phyloP scores from a whole-genome alignment of 2,113 vertebrate genomes.

The Montifringilla adamsi region DNA sequence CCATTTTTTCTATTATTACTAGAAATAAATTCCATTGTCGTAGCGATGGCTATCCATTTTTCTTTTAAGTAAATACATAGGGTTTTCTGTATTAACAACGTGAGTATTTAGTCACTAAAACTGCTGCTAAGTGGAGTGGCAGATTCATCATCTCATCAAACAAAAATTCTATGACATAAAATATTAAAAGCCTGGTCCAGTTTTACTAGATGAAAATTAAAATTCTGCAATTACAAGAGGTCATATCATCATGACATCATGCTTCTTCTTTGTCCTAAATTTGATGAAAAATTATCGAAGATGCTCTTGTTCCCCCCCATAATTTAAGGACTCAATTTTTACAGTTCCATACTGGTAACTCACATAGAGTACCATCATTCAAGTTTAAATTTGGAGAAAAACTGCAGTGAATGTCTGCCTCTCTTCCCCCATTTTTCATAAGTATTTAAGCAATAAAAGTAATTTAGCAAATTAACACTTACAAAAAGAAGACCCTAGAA shows the following conservation, averaged over 20 bases:
- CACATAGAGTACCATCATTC: not conserved
- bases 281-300: not conserved
- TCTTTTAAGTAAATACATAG: not conserved
- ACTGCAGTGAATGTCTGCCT: not conserved
- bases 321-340: not conserved
- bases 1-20: not conserved
- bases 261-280: not conserved
- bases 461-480: not conserved
- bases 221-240: not conserved
- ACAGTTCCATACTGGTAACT: rapidly evolving
- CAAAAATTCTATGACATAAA: not conserved
- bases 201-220: not conserved
- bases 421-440: not conserved
- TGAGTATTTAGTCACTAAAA: not conserved
- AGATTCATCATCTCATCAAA: not conserved
- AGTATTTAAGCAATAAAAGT: not conserved
- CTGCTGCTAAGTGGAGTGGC: not conserved
- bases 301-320: not conserved
- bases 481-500: not conserved
- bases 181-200: not conserved
- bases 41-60: not conserved
- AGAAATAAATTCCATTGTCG: not conserved
- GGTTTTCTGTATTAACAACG: not conserved
- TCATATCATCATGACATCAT: not conserved
- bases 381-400: not conserved